phyloP scores from a whole-genome alignment of 2,797 vertebrate species.

The Pangasius krempfi region DNA sequence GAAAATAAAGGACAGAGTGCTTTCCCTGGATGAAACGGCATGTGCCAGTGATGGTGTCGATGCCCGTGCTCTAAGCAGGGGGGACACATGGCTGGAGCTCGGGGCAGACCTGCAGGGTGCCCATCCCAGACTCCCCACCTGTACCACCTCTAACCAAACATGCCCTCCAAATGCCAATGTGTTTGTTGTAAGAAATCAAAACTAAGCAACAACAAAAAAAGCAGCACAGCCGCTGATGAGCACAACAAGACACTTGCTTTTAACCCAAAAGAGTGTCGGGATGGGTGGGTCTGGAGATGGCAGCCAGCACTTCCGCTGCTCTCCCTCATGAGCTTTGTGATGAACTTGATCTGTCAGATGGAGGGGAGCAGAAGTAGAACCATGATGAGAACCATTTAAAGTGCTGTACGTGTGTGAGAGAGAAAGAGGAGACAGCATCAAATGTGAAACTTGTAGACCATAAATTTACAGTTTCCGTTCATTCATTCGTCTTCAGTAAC shows the following conservation, averaged over 20 bases:
- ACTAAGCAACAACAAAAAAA: constrained; percentile 20
- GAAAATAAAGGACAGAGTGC: constrained; percentile 36
- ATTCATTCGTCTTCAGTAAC: neutral
- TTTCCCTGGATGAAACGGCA: constrained; percentile 51
- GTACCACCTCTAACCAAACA: constrained; percentile 55
- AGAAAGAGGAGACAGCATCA: neutral
- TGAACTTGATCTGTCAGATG: constrained; percentile 56
- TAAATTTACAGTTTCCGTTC: neutral
- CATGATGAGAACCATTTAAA: constrained; percentile 59
- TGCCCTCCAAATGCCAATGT: constrained; percentile 34
- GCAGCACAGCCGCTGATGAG: constrained; percentile 25
- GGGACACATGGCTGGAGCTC: constrained; percentile 47
- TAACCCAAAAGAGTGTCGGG: constrained; percentile 41
- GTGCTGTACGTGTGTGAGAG: neutral
- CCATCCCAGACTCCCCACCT: constrained; percentile 51
- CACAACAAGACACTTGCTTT: constrained; percentile 53
- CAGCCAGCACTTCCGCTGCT: constrained; percentile 22
- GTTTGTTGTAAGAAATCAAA: constrained; percentile 44
- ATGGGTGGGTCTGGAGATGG: neutral
- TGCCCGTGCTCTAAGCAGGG: constrained; percentile 36
- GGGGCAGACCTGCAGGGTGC: constrained; percentile 40
- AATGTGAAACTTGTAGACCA: neutral
- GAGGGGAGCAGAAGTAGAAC: constrained; percentile 44
- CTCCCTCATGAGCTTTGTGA: constrained; percentile 7
- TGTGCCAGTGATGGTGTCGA: constrained; percentile 36